Base-by-base conservation (phyloP, 1,140 invertebrate species). In the Drosophila navojoa region DNA sequence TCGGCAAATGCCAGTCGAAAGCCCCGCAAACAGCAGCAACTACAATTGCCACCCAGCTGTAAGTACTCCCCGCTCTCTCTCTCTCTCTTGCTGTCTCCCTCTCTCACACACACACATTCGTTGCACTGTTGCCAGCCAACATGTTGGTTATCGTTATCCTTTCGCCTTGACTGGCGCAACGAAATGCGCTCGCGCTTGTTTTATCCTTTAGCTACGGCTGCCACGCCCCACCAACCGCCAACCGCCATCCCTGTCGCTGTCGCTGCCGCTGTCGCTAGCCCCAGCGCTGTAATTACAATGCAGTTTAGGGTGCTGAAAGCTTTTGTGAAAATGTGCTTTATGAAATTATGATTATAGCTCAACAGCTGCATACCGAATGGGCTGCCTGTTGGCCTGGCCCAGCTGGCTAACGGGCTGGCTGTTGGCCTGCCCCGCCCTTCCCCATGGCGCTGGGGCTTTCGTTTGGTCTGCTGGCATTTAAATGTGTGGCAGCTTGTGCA, bases 281-380 rank as follows among this genome's bases (percentile, higher is more conserved):
- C 64, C 68, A 49, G 50, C 61, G 64, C 81, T 85, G 77, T 89
- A 89, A 89, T 89, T 89, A 89, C 84, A 89, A 89, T 89, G 84
- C 84, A 89, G 84, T 89, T 89, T 89, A 89, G 84, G 84, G 84
- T 80, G 77, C 80, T 89, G 84, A 89, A 89, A 89, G 84, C 84
- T 89, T 89, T 89, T 89, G 84, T 89, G 84, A 89, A 89, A 89
- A 89, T 89, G 84, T 89, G 84, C 84, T 89, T 89, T 89, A 89
- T 89, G 84, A 89, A 89, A 89, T 89, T 89, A 89, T 89, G 84
- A 89, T 89, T 89, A 89, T 89, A 89, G 84, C 84, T 89, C 84
- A 89, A 89, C 84, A 80, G 77, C 84, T 89, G 77, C 84, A 89
- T 61, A 75, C 63, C 47, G 57, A 71, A 76, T 76, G 69, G 58